phyloP scores from a whole-genome alignment of 1,140 invertebrate genomes.

The Drosophila malerkotliana region DNA sequence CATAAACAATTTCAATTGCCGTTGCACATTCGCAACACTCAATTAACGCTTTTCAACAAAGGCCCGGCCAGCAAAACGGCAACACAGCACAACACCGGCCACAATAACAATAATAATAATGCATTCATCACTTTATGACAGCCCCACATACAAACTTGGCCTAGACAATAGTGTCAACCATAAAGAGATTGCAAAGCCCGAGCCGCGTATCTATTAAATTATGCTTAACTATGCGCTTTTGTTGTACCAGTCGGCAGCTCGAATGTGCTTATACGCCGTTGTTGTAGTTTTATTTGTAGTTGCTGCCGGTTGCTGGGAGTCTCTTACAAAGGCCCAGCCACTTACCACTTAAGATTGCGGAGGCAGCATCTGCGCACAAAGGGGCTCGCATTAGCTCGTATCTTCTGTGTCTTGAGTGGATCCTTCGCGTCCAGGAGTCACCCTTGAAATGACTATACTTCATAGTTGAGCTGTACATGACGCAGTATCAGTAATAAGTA shows the following conservation, averaged over 20 bases:
- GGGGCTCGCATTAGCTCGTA: conserved; percentile 10
- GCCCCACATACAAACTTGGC: conserved; percentile 73
- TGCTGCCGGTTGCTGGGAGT: conserved; percentile 25
- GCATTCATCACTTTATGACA: conserved; percentile 80
- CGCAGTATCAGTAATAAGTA: neutral
- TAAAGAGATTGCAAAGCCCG: conserved; percentile 66
- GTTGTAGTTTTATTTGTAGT: conserved; percentile 22
- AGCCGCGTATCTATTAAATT: conserved; percentile 79
- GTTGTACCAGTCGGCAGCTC: conserved; percentile 45
- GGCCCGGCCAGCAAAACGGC: conserved; percentile 29
- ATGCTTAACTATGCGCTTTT: conserved; percentile 80
- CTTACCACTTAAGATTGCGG: conserved; percentile 63
- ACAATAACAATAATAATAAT: conserved; percentile 78
- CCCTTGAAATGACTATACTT: neutral
- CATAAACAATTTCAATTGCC: conserved; percentile 82
- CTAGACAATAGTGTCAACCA: conserved; percentile 81
- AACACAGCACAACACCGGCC: conserved; percentile 22
- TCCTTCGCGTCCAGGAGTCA: neutral
- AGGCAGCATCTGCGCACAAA: conserved; percentile 37
- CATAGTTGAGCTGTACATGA: neutral
- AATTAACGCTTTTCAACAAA: conserved; percentile 82
- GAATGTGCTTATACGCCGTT: conserved; percentile 16
- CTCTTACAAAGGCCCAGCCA: conserved; percentile 61
- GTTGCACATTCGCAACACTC: conserved; percentile 81
- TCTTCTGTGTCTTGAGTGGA: neutral